Percentiles rank a stretch among this genome's conserved stretches.
phyloP scores from a whole-genome alignment of 2,888 invertebrate genomes.

The Andricus quercusramuli region DNA sequence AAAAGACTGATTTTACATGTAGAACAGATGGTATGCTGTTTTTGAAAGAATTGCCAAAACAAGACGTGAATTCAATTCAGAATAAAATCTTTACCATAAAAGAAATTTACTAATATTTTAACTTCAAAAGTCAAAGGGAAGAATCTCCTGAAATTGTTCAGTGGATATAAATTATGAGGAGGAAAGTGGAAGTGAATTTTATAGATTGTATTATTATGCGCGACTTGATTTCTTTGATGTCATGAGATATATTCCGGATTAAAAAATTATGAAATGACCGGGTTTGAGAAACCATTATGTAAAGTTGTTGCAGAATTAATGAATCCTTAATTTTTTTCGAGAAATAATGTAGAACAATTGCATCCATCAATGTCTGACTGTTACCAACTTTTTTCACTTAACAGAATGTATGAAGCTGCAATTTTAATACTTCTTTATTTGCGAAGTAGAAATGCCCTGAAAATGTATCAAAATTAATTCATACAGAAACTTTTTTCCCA shows the following conservation, averaged over 20 bases:
- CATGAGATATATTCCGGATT: background rate
- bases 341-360: background rate
- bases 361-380: background rate
- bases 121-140: background rate
- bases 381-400: background rate
- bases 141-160: too few relatives aligned
- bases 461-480: too few relatives aligned
- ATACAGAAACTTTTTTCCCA: too few relatives aligned
- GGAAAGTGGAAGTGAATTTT: background rate
- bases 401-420: too few relatives aligned
- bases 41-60: background rate
- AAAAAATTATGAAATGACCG: background rate
- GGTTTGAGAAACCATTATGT: background rate
- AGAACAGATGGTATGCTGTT: background rate
- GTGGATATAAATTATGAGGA: background rate
- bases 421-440: too few relatives aligned
- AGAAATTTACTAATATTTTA: background rate
- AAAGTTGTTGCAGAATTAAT: background rate
- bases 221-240: background rate
- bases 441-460: too few relatives aligned
- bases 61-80: background rate
- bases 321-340: background rate
- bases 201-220: background rate
- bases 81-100: background rate
- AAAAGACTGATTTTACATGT: conserved; percentile 17